Base-by-base conservation (phyloP, 2,888 invertebrate genomes). In the Drosophila monieri region DNA sequence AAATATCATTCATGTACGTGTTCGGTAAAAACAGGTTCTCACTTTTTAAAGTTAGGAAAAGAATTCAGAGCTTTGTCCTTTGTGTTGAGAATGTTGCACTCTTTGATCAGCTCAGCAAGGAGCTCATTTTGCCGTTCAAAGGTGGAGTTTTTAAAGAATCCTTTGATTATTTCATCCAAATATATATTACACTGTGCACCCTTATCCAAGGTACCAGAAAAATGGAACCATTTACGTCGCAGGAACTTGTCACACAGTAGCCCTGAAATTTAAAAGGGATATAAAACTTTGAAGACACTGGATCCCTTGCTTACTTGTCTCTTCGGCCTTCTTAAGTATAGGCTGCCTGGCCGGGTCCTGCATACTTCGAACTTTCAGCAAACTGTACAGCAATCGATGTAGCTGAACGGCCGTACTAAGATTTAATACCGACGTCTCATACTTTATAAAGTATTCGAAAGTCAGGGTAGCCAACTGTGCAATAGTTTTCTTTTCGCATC, bases 151-250 rank as follows among this genome's bases (percentile, higher is more conserved):
- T 92, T 91, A 6, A 95, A 92, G 89, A 94, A 95, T n/a, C 93
- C 93, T 80, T 93, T 94, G 14, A 95, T 91, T 54, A 96, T 90
- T 66, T 92, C 92, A 83, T 95, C 94, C 14, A 96, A 90, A 69
- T 93, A 92, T 71, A 94, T 93, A 90, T 95, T 95, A 75, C 93
- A 94, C 60, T 92, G 88, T 9, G 94, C 92, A 12, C 96, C 96
- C 72, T 94, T 94, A 85, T 95, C 95, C 56, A 92, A 89, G 66
- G 91, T 86, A 2, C 95, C 95, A 76, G 94, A 93, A 41, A 92
- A 89, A 68, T 94, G 93, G 78, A 94, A 94, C 97, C 97, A 97
- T 71, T 94, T 93, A 57, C 93, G 93, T 35, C 92, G 93, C 74
- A 97, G 91, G 76, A 96, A 92, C 48, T 91, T 92, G 64, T 93